Percentiles rank a stretch among this genome's conserved stretches.
These are phyloP conservation scores for Eudasyphora cyanicolor DNA, from an alignment of 2,888 invertebrate genomes.

Conservation along the genomic window DNA sequence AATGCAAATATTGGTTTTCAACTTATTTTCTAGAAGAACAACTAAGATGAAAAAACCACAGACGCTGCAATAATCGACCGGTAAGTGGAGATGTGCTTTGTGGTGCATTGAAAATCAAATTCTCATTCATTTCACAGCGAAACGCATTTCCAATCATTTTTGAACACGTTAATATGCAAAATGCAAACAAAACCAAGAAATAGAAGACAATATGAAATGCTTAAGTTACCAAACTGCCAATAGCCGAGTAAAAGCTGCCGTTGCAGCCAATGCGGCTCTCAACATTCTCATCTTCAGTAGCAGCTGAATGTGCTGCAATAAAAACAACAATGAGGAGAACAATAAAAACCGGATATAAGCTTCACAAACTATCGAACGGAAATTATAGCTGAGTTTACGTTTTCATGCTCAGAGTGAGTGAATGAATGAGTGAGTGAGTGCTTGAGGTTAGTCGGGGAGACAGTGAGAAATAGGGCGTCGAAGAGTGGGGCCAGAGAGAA, in stretches of 20 bases:
- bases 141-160: not conserved
- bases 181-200: too few relatives aligned
- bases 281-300: too few relatives aligned
- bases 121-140: not conserved
- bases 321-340: constrained; percentile 13
- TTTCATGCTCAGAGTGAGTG: constrained; percentile 1
- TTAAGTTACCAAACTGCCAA: not conserved
- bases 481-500: too few relatives aligned
- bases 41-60: too few relatives aligned
- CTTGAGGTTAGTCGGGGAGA: not conserved
- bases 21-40: too few relatives aligned
- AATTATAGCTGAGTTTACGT: constrained; percentile 36
- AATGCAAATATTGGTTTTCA: too few relatives aligned
- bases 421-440: not conserved
- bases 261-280: too few relatives aligned
- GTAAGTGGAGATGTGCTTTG: not conserved
- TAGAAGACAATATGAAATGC: not conserved
- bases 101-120: too few relatives aligned
- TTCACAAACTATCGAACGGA: constrained; percentile 34
- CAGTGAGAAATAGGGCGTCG: too few relatives aligned
- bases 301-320: not conserved
- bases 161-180: not conserved
- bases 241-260: too few relatives aligned
- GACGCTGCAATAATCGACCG: too few relatives aligned
- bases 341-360: constrained; percentile 38